Percentiles rank a stretch among this genome's conserved stretches.
phyloP scores from a whole-genome alignment of 2,888 invertebrate genomes.

The Xestoiulus laeticollis region DNA sequence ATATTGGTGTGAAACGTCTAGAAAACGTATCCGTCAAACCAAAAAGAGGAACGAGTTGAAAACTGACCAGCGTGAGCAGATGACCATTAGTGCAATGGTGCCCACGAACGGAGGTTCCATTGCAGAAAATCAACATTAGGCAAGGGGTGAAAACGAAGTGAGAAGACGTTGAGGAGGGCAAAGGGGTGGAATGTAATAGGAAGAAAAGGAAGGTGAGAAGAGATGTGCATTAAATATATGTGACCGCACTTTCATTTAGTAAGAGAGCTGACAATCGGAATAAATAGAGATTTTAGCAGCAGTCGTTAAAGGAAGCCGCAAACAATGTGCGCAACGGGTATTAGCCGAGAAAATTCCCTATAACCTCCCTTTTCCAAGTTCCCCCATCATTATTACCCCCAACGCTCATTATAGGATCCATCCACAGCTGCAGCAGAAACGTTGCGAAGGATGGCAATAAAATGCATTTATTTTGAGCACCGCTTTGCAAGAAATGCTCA shows the following conservation, averaged over 20 bases:
- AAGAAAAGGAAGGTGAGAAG: slow-evolving; percentile 36
- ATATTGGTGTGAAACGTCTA: too few relatives aligned
- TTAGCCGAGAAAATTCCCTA: not conserved
- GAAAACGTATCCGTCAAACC: too few relatives aligned
- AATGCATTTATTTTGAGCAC: slow-evolving; percentile 34
- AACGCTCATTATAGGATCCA: slow-evolving; percentile 7
- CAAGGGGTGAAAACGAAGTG: not conserved
- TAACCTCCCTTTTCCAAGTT: not conserved
- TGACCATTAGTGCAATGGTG: not conserved
- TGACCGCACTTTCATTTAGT: slow-evolving; percentile 37
- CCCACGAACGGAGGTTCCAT: not conserved
- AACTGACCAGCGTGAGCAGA: not conserved
- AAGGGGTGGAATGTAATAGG: not conserved
- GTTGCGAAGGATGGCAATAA: not conserved
- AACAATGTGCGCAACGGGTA: slow-evolving; percentile 37
- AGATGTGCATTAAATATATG: slow-evolving; percentile 22
- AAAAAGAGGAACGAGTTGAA: too few relatives aligned
- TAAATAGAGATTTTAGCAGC: slow-evolving; percentile 37
- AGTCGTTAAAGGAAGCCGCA: slow-evolving; percentile 33
- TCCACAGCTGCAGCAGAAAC: not conserved
- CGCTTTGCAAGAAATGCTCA: slow-evolving; percentile 34
- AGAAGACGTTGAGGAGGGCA: not conserved
- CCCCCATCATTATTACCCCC: slow-evolving; percentile 21
- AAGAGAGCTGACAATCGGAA: slow-evolving; percentile 34
- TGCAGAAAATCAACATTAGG: not conserved